Evolutionary conservation across 1,140 invertebrate genomes (phyloP).

Genomic region (Sesamia nonagrioides): DNA sequence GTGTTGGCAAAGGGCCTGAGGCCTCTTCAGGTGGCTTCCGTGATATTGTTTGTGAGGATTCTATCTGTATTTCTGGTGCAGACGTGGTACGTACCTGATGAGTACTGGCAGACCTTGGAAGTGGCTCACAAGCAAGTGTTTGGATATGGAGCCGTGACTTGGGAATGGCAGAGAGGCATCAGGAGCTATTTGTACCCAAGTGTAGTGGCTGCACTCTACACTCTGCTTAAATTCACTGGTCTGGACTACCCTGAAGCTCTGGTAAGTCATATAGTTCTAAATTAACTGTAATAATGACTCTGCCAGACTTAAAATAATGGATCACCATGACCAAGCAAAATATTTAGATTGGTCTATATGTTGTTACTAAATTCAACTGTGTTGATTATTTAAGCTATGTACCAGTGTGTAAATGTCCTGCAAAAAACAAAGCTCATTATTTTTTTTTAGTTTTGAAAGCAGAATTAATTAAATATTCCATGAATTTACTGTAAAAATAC

Average conservation of each 20-base stretch:
- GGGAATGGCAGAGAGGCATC: conserved; percentile 96
- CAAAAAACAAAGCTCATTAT: conserved; percentile 7
- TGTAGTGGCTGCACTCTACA: conserved; percentile 91
- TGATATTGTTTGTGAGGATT: conserved; percentile 90
- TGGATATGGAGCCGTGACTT: conserved; percentile 96
- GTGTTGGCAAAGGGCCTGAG: conserved; percentile 79
- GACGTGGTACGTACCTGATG: conserved; percentile 96
- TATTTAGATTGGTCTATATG: neutral
- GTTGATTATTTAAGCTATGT: neutral
- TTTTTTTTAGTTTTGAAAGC: neutral
- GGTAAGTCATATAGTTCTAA: conserved; percentile 83
- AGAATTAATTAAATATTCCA: neutral
- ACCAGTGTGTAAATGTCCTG: neutral
- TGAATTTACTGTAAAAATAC: neutral
- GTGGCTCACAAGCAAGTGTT: conserved; percentile 95
- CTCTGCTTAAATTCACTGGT: conserved; percentile 89
- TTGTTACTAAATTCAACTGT: conserved; percentile 7
- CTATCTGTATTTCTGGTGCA: conserved; percentile 91
- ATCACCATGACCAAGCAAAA: conserved; percentile 24
- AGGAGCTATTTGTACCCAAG: conserved; percentile 95
- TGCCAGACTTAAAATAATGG: neutral
- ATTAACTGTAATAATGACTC: neutral
- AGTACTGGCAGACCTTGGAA: conserved; percentile 97
- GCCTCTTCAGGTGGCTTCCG: conserved; percentile 84
- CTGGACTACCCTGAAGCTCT: conserved; percentile 89